Base-by-base conservation (phyloP, 2,113 vertebrate genomes). In the Prionailurus viverrinus region DNA sequence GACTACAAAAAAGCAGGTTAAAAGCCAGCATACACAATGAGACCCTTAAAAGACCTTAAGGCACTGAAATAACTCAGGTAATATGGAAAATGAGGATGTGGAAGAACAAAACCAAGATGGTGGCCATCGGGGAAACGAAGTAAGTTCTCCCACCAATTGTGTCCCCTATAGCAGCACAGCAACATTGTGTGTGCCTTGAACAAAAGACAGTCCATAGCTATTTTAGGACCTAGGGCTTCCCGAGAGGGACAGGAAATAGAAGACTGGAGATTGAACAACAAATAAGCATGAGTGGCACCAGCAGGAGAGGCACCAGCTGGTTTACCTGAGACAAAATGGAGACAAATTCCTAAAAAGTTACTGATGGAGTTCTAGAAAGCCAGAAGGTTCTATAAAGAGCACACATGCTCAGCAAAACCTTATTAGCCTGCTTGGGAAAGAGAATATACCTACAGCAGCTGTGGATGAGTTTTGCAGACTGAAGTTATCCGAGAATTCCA, bases 81-180 rank as follows among this genome's bases (percentile, higher is more conserved):
- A 78, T 29, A 53, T 63, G 69, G 51, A 86, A 84, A 96, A 95
- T 61, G 39, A 94, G 39, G 27, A 36, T 21, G 31, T 84, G 15
- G 63, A 94, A 63, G 7, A 93, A 94, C n/a, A 89, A 96, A 97
- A 85, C 10, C 45, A 83, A 92, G 71, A 83, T 15, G n/a, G 36
- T 13, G 4, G 63, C 82, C n/a, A 68, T 51, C 3, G 31, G 18
- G 25, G 66, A 95, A 93, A 78, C 61, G 19, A 66, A 66, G 53
- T 69, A 48, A 89, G 69, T 53, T 82, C 33, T 85, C 71, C 19
- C 48, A 74, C 68, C 41, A 27, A 53, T 79, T 21, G 13, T 16
- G 16, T 66, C 16, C 18, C 29, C 53, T 1, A 11, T 18, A 85
- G 65, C 53, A 65, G 81, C 55, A 69, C 4, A 83, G 53, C 48